Percentiles rank a stretch among this genome's conserved stretches.
phyloP scores from a whole-genome alignment of 1,140 invertebrate genomes.

The Araneus ventricosus region DNA sequence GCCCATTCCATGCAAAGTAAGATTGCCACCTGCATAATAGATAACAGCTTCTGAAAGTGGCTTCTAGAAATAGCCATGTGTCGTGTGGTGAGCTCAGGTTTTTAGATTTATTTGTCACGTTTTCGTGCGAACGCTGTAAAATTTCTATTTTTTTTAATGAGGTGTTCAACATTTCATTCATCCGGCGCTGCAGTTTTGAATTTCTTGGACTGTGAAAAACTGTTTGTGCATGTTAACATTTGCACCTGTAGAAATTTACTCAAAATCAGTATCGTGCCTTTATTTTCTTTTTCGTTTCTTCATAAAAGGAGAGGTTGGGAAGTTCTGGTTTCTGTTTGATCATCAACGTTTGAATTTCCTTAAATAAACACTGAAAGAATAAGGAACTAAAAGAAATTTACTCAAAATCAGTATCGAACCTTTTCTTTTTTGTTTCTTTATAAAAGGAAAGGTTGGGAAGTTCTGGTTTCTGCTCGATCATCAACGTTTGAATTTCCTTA shows the following conservation, averaged over 20 bases:
- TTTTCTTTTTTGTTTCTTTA: too few relatives aligned
- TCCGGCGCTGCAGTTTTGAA: not conserved
- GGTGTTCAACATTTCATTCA: not conserved
- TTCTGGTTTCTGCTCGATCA: too few relatives aligned
- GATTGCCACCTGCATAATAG: not conserved
- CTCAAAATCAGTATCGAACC: too few relatives aligned
- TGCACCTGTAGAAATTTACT: not conserved
- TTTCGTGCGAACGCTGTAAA: not conserved
- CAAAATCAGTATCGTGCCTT: not conserved
- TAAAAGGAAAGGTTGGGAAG: too few relatives aligned
- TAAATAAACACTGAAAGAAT: too few relatives aligned
- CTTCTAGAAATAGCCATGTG: not conserved
- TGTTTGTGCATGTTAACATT: not conserved
- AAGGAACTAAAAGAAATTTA: too few relatives aligned
- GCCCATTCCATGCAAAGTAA: not conserved
- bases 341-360: too few relatives aligned
- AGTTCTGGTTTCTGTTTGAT: not conserved
- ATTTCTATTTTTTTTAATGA: not conserved
- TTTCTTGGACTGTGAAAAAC: not conserved
- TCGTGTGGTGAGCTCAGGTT: not conserved
- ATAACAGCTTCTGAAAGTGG: not conserved
- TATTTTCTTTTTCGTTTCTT: not conserved
- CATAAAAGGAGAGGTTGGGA: not conserved
- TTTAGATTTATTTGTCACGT: not conserved
- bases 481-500: too few relatives aligned